Base-by-base conservation (phyloP, 2,797 vertebrate genomes). In the Cyprinodon diabolis region DNA sequence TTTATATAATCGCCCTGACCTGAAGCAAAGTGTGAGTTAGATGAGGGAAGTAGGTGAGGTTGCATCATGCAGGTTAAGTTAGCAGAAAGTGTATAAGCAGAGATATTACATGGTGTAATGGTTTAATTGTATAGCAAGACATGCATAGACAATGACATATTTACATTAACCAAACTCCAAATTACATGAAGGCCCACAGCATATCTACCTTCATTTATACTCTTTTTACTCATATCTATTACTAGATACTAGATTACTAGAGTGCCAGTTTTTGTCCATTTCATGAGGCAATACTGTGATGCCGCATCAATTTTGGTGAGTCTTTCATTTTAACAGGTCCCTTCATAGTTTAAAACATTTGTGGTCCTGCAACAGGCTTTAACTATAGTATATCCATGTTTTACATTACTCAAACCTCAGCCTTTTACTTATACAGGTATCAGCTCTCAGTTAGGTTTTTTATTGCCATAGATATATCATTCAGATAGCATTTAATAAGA, bases 51-150 rank as follows among this genome's bases (percentile, higher is more conserved):
- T 47, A 51, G 66, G 66, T 75, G 67, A 80, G 78, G 69, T 72
- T 74, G 79, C 81, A 84, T 71, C 91, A 90, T 91, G 87, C 88
- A 90, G 65, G 78, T 83, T 78, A 89, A 65, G 49, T 69, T 73
- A 87, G 85, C 83, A 81, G 68, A 54, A 66, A 40, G 65, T 74
- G 57, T 76, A 72, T 60, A 56, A 81, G 69, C 52, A 58, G 60
- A 66, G 12, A 72, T 19, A 51, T 76, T 17, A 69, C 72, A 69
- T 45, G 52, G 30, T 79, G 69, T 78, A 76, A 69, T 79, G 71
- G 62, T 57, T 66, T 72, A 71, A 83, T 21, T 74, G 37, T 72
- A 72, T 2, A 77, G 40, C 15, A 9, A 55, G 6, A 60, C 51
- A 76, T 71, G 74, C 54, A 74, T 40, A 78, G 69, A 68, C 54